phyloP scores from a whole-genome alignment of 1,140 invertebrate species.

The Nylanderia fulva region DNA sequence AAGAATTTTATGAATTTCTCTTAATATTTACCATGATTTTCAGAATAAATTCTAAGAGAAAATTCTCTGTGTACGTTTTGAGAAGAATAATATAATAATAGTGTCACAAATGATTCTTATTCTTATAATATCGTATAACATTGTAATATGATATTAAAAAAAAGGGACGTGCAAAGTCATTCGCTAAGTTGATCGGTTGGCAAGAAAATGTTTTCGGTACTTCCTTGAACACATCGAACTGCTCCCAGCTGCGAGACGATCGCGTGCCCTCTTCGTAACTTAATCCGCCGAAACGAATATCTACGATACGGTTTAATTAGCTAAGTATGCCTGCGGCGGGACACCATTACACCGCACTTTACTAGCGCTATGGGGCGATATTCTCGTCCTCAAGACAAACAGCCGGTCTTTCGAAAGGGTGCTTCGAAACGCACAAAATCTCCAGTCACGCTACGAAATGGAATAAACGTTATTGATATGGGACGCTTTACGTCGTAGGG shows the following conservation, averaged over 20 bases:
- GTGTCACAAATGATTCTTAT: too few relatives aligned
- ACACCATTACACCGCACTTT: conserved; percentile 77
- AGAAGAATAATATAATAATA: too few relatives aligned
- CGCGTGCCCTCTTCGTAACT: conserved; percentile 61
- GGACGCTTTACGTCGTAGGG: conserved; percentile 25
- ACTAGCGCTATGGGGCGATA: conserved; percentile 66
- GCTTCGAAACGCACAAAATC: conserved; percentile 70
- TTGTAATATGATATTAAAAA: not conserved
- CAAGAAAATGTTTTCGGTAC: not conserved
- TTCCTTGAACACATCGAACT: conserved; percentile 14
- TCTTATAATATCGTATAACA: too few relatives aligned
- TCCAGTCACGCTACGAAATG: conserved; percentile 74
- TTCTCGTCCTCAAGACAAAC: conserved; percentile 55
- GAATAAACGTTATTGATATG: conserved; percentile 71
- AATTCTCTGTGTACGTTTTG: too few relatives aligned
- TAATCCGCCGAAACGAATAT: conserved; percentile 68
- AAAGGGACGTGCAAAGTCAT: not conserved
- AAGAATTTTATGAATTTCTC: too few relatives aligned
- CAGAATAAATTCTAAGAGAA: too few relatives aligned
- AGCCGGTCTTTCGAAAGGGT: conserved; percentile 65
- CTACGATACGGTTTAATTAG: conserved; percentile 79
- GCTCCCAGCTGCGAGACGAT: conserved; percentile 35
- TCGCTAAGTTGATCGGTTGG: not conserved
- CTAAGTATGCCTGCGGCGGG: conserved; percentile 77
- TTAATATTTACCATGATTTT: too few relatives aligned